Evolutionary conservation across 2,113 vertebrate genomes (phyloP).

Genomic region (Recurvirostra avosetta): DNA sequence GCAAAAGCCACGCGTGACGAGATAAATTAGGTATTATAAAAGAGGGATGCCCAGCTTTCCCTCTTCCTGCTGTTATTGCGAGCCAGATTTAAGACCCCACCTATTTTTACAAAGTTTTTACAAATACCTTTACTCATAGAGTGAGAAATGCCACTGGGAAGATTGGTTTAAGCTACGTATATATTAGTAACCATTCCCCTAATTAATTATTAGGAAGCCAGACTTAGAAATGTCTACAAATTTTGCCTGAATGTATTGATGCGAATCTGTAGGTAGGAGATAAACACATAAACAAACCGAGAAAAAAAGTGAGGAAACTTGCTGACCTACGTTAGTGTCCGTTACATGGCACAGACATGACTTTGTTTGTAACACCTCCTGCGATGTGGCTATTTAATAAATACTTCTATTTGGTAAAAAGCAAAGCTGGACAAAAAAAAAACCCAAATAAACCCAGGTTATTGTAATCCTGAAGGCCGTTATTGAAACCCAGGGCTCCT

Average conservation of each 20-base stretch:
- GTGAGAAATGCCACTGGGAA: not conserved
- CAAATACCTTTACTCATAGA: not conserved
- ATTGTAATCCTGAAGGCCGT: not conserved
- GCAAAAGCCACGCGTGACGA: not conserved
- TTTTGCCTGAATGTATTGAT: not conserved
- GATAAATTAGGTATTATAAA: not conserved
- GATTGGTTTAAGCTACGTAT: not conserved
- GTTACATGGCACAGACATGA: not conserved
- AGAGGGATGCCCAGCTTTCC: not conserved
- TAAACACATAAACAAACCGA: not conserved
- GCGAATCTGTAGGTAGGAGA: not conserved
- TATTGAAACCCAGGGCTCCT: not conserved
- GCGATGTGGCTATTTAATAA: not conserved
- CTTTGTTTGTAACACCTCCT: not conserved
- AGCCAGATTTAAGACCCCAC: not conserved
- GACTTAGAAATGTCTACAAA: not conserved
- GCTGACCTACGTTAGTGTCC: fast-evolving
- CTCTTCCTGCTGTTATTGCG: not conserved
- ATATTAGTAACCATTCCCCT: not conserved
- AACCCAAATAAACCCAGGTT: not conserved
- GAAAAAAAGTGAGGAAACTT: not conserved
- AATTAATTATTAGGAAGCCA: not conserved
- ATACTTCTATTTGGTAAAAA: not conserved
- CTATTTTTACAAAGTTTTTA: not conserved
- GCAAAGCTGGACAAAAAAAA: not conserved